These are phyloP conservation scores for Actenoides hombroni DNA, from an alignment of 2,113 vertebrate genomes.

Conservation along the genomic window DNA sequence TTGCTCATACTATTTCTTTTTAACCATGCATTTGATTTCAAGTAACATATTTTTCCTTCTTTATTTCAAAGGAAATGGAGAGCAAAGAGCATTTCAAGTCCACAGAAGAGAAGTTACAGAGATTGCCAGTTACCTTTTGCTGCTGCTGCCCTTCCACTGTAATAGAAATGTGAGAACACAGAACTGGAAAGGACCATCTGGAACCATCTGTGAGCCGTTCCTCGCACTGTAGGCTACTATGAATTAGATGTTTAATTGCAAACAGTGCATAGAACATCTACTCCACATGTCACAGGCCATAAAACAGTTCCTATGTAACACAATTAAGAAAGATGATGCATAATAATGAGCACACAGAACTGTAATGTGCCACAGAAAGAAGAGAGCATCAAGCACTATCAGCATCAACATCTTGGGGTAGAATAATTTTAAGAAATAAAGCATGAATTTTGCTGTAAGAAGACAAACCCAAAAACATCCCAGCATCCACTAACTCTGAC, in stretches of 20 bases:
- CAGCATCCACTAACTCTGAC: neutral
- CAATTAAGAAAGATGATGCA: conserved; percentile 19
- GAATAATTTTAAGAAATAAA: neutral
- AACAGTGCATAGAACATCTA: conserved; percentile 54
- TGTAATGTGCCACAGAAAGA: neutral
- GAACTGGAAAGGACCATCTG: conserved; percentile 66
- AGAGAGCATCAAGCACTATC: neutral
- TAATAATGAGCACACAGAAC: conserved; percentile 4
- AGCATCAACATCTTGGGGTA: neutral
- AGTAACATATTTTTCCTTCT: neutral
- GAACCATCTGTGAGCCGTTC: conserved; percentile 56
- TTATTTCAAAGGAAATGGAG: neutral
- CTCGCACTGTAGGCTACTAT: conserved; percentile 47
- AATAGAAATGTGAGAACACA: conserved; percentile 49
- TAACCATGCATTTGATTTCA: neutral
- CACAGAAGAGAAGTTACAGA: neutral
- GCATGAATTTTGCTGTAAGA: neutral
- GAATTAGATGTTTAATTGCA: conserved; percentile 62
- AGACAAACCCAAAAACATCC: neutral
- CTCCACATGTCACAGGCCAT: conserved; percentile 49
- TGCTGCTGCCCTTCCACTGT: conserved; percentile 24
- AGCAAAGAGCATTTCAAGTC: neutral
- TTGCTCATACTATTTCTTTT: neutral
- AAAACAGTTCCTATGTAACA: conserved; percentile 16
- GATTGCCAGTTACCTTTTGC: conserved; percentile 36